Evolutionary conservation across 2,888 invertebrate genomes (phyloP), one percentile per base, ranked within the genome.

Genomic region (Spicauda simplicius): DNA sequence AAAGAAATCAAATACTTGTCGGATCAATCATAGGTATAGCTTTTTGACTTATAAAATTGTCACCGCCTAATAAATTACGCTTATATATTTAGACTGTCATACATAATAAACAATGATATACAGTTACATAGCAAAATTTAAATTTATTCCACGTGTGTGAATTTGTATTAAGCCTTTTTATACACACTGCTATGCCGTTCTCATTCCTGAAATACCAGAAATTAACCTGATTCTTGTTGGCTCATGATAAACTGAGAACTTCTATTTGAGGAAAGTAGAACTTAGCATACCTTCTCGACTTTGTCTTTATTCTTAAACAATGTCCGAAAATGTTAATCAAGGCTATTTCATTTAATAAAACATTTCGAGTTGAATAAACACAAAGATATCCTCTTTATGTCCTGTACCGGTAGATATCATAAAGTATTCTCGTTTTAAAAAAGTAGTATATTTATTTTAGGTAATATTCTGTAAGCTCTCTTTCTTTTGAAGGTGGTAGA

Each of bases 1-100:
- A n/a, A n/a, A 45, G n/a, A 45, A 45, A 45, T 45, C 45, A n/a
- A n/a, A 45, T n/a, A 45, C 45, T 45, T 45, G n/a, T 50, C 50
- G 18, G 10, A 50, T 50, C 50, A 50, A 50, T 16, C 16, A 48
- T 16, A 48, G 14, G 25, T 41, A 45, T 45, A 45, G n/a, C n/a
- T 45, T 50, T 48, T 50, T 11, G 8, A 18, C 18, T 18, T 16
- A 7, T 18, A 18, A 10, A 50, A 50, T 50, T 50, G 50, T 50
- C 50, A n/a, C 50, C 50, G 10, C 10, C 18, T 50, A 50, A 50
- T 50, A 18, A 50, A 50, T 50, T 10, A 50, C 50, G 18, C 16
- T 8, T 11, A 10, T 50, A 18, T 50, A 18, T 50, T 50, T 18
- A 50, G 50, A 50, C 18, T 18, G 1, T 18, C 18, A 50, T 50